Evolutionary conservation across 2,113 vertebrate species (phyloP).

Genomic region (Daboia siamensis): DNA sequence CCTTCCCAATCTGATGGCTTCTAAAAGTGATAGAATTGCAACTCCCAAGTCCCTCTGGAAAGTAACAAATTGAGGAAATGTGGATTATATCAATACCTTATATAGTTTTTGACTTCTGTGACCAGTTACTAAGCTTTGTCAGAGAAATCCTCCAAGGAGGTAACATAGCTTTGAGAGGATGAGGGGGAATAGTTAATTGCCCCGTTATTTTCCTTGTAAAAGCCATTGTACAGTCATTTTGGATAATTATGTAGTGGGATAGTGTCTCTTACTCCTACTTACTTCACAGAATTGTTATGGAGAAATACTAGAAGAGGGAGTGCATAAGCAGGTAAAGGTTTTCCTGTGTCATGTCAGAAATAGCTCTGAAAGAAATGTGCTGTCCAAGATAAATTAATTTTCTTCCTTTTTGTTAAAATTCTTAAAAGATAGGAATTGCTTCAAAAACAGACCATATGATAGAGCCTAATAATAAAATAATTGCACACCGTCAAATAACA

Average conservation of each 20-base stretch:
- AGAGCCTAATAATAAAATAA: not conserved
- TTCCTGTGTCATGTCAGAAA: not conserved
- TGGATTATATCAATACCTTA: not conserved
- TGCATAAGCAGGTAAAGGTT: not conserved
- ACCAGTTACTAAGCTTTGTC: not conserved
- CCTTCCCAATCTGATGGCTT: not conserved
- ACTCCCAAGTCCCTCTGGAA: not conserved
- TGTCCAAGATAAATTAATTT: conserved; percentile 3
- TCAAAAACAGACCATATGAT: not conserved
- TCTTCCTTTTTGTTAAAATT: not conserved
- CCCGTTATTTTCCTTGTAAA: not conserved
- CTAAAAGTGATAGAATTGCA: not conserved
- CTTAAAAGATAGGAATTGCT: not conserved
- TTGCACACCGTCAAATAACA: not conserved
- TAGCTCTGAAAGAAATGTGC: not conserved
- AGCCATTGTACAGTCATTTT: not conserved
- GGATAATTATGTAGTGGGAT: not conserved
- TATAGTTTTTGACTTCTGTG: not conserved
- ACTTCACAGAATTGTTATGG: not conserved
- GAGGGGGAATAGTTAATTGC: accelerated
- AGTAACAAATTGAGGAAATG: not conserved
- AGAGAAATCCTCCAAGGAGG: not conserved
- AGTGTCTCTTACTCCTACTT: not conserved
- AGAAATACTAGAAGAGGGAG: not conserved
- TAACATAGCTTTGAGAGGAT: not conserved